These are phyloP conservation scores for Deroplatys truncata DNA, from an alignment of 2,888 invertebrate species.

Conservation along the genomic window DNA sequence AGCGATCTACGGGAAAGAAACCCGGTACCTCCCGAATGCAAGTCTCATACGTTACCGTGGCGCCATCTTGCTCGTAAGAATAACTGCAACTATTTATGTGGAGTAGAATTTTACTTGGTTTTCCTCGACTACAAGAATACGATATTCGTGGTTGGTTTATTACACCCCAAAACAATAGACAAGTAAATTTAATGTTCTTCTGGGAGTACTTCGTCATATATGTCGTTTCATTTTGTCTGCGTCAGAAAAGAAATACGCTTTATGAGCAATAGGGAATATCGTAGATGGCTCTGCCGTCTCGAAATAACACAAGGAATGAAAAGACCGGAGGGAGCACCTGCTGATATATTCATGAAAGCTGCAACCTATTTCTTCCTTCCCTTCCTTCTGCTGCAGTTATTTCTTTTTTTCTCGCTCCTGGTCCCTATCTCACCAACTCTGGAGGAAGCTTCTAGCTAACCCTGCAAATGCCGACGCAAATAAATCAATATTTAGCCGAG, in stretches of 20 bases:
- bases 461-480: neutral
- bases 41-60: no score
- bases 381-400: neutral
- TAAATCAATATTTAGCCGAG: neutral
- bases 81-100: no score
- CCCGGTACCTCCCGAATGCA: no score
- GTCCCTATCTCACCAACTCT: neutral
- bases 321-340: neutral
- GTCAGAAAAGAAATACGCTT: neutral
- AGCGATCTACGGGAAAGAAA: no score
- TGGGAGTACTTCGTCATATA: neutral
- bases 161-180: neutral
- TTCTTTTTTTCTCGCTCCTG: neutral
- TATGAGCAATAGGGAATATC: neutral
- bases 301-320: neutral
- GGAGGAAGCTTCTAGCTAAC: neutral
- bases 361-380: neutral
- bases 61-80: no score
- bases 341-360: conserved; percentile 9
- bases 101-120: no score
- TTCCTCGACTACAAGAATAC: no score
- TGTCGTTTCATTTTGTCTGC: neutral
- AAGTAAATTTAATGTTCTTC: neutral
- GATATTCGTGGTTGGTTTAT: neutral
- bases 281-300: neutral